Percentiles rank a stretch among this genome's conserved stretches.
Evolutionary conservation across 2,888 invertebrate genomes (phyloP).

Genomic region (Sphaeridia pumilis): DNA sequence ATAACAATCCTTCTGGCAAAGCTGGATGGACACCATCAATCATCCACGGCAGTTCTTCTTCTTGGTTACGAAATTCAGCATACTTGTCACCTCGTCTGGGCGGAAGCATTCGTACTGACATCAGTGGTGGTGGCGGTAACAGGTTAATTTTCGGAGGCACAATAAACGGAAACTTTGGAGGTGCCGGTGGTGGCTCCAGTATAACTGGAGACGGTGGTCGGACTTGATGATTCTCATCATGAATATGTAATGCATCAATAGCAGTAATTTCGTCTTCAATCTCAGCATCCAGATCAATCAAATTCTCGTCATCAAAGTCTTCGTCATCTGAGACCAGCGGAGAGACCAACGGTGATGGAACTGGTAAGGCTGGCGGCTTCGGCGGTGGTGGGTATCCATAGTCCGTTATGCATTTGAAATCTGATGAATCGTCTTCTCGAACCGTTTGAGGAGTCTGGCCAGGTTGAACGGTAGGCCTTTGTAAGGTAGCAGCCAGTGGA

Average conservation of each 20-base stretch:
- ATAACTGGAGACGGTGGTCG: not conserved
- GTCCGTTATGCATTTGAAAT: constrained; percentile 1
- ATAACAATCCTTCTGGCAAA: not conserved
- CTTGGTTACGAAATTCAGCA: not conserved
- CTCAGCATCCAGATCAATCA: not conserved
- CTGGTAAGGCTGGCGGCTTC: constrained; percentile 5
- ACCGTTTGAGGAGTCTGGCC: not conserved
- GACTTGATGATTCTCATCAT: not conserved
- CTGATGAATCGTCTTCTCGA: not conserved
- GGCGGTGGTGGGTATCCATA: constrained; percentile 6
- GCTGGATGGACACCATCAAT: not conserved
- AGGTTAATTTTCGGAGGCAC: not conserved
- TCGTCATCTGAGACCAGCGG: constrained; percentile 5
- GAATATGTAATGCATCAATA: not conserved
- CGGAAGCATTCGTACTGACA: not conserved
- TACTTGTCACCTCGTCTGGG: not conserved
- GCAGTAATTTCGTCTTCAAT: not conserved
- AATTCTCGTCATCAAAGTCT: not conserved
- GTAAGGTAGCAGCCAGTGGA: not conserved
- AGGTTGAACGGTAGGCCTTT: not conserved
- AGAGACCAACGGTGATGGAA: constrained; percentile 1
- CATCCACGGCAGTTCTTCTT: not conserved
- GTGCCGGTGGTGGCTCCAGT: constrained; percentile 1
- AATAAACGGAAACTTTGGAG: constrained; percentile 5
- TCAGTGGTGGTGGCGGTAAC: constrained; percentile 1